Percentiles rank a stretch among this genome's conserved stretches.
phyloP scores from a whole-genome alignment of 23 tunicate genomes.

The Trididemnum miniatum region DNA sequence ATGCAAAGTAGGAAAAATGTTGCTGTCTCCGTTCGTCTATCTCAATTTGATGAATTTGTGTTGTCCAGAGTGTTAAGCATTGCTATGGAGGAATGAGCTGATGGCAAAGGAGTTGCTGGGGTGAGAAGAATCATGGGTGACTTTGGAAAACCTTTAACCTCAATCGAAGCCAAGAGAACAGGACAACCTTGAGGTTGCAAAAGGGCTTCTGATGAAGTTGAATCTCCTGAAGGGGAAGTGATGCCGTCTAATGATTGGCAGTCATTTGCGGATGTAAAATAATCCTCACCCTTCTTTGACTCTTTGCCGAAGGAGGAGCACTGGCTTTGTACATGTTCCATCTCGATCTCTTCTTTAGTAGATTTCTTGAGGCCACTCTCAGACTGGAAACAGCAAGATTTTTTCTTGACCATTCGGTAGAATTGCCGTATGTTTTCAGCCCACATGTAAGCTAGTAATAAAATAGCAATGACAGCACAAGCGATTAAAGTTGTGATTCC shows the following conservation, averaged over 20 bases:
- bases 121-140: not conserved
- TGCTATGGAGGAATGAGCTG: not conserved
- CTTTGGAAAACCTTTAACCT: not conserved
- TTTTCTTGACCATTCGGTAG: too few relatives aligned
- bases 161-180: not conserved
- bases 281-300: not conserved
- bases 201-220: not conserved
- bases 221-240: not conserved
- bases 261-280: not conserved
- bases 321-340: not conserved
- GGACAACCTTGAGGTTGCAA: not conserved
- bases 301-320: not conserved
- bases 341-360: not conserved
- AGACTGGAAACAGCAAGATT: not conserved
- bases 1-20: too few relatives aligned
- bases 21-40: too few relatives aligned
- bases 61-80: too few relatives aligned
- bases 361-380: not conserved
- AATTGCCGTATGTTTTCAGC: not conserved
- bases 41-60: too few relatives aligned
- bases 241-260: not conserved
- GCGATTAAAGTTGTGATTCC: not conserved
- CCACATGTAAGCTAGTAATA: not conserved
- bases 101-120: not conserved
- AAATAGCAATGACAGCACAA: not conserved